These are phyloP conservation scores for Pyrrhia umbra DNA, from an alignment of 2,888 invertebrate genomes.

Conservation along the genomic window DNA sequence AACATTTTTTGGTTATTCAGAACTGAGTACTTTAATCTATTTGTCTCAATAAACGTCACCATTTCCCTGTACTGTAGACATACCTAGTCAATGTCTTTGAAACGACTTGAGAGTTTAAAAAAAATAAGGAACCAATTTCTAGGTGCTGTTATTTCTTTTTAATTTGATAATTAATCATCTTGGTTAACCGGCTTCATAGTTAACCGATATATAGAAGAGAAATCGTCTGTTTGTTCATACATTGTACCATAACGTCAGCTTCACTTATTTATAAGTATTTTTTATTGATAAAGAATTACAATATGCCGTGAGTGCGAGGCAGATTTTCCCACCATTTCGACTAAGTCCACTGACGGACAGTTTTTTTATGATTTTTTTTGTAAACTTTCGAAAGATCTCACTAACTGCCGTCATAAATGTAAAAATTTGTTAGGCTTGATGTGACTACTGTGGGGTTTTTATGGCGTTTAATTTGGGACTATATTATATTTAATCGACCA, in stretches of 20 bases:
- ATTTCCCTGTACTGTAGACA: slow-evolving; percentile 50
- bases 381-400: slow-evolving; percentile 86
- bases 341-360: slow-evolving; percentile 80
- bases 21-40: not conserved
- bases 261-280: slow-evolving; percentile 72
- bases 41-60: slow-evolving; percentile 43
- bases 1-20: not conserved
- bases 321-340: slow-evolving; percentile 86
- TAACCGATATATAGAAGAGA: slow-evolving; percentile 42
- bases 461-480: slow-evolving; percentile 2
- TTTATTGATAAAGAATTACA: slow-evolving; percentile 81
- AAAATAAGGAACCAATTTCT: slow-evolving; percentile 69
- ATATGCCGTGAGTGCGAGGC: slow-evolving; percentile 83
- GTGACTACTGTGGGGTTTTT: slow-evolving; percentile 67
- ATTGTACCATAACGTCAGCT: slow-evolving; percentile 64
- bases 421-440: slow-evolving; percentile 67
- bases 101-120: slow-evolving; percentile 63
- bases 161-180: slow-evolving; percentile 44
- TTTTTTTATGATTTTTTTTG: slow-evolving; percentile 71
- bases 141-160: slow-evolving; percentile 69
- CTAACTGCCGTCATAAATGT: slow-evolving; percentile 77
- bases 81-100: slow-evolving; percentile 65
- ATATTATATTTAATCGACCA: slow-evolving; percentile 9
- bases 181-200: slow-evolving; percentile 52
- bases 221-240: slow-evolving; percentile 56